A percentile compares a stretch with the other conserved stretches of the same genome.
Evolutionary conservation across 2,797 vertebrate genomes (phyloP).

Genomic region (Xyrichtys novacula): DNA sequence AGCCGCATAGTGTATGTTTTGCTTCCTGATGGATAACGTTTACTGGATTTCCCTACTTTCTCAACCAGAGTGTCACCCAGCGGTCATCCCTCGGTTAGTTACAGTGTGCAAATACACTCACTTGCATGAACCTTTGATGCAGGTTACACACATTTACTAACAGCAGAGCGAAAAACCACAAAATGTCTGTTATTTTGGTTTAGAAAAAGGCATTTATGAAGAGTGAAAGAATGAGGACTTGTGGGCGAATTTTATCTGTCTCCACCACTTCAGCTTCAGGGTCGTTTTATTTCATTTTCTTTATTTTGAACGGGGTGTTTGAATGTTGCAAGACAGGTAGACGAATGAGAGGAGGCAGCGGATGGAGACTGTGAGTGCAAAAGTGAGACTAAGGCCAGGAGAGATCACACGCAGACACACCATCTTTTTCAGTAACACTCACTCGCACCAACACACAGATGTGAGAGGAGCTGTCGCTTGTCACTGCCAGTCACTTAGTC

Average conservation of each 20-base stretch:
- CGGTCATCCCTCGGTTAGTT: constrained; percentile 31
- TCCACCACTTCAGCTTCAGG: constrained; percentile 35
- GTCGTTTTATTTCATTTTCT: constrained; percentile 10
- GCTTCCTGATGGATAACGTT: constrained; percentile 55
- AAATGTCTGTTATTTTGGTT: background rate
- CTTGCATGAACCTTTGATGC: no score
- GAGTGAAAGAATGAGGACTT: constrained; percentile 61
- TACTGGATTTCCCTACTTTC: constrained; percentile 45
- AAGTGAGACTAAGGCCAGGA: constrained; percentile 60
- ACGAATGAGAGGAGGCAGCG: constrained; percentile 66
- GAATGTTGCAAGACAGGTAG: constrained; percentile 52
- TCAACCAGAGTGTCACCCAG: constrained; percentile 45
- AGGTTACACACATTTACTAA: constrained; percentile 14
- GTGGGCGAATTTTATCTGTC: constrained; percentile 43
- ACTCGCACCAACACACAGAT: constrained; percentile 8
- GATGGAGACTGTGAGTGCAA: constrained; percentile 62
- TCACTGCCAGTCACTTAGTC: constrained; percentile 72
- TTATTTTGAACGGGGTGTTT: constrained; percentile 23
- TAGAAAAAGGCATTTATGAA: constrained; percentile 17
- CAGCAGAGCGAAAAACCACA: background rate
- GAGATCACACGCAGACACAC: constrained; percentile 30
- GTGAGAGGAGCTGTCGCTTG: constrained; percentile 57
- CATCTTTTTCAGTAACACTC: constrained; percentile 34
- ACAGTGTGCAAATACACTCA: background rate
- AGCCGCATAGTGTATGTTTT: constrained; percentile 22